Percentiles rank a stretch among this genome's conserved stretches.
These are phyloP conservation scores for Dipodomys spectabilis DNA, from an alignment of 2,113 vertebrate genomes.

Conservation along the genomic window DNA sequence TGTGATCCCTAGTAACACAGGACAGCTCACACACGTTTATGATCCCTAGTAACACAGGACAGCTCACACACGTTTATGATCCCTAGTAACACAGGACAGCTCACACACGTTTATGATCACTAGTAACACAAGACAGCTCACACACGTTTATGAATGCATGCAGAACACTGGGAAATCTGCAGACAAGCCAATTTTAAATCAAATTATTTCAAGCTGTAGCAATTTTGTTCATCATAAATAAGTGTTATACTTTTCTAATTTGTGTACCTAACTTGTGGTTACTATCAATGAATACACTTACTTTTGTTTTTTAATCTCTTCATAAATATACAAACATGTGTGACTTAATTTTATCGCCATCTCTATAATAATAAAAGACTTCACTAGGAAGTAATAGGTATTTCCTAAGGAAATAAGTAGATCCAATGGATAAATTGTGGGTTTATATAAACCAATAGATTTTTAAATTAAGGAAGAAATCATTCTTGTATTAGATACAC, in stretches of 20 bases:
- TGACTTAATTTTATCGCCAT: neutral
- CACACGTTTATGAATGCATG: neutral
- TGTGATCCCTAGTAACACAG: neutral
- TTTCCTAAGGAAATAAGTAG: conserved; percentile 62
- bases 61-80: too few species aligned
- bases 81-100: neutral
- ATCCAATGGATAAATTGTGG: conserved; percentile 59
- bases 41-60: too few species aligned
- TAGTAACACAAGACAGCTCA: neutral
- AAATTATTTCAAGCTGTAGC: conserved; percentile 12
- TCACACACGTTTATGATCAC: too few species aligned
- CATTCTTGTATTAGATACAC: neutral
- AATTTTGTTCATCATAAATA: conserved; percentile 29
- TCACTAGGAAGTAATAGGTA: neutral
- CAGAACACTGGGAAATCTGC: neutral
- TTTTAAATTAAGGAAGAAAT: neutral
- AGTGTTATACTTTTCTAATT: conserved; percentile 1
- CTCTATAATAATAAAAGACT: conserved; percentile 1
- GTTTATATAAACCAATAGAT: neutral
- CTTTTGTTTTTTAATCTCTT: conserved; percentile 1
- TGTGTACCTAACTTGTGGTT: neutral
- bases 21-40: too few species aligned
- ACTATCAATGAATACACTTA: neutral
- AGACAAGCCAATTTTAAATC: neutral
- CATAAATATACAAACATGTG: neutral